Percentiles rank a stretch among this genome's conserved stretches.
Conservation (phyloP, 2,113 vertebrate genomes). For the Globicephala melas region DNA sequence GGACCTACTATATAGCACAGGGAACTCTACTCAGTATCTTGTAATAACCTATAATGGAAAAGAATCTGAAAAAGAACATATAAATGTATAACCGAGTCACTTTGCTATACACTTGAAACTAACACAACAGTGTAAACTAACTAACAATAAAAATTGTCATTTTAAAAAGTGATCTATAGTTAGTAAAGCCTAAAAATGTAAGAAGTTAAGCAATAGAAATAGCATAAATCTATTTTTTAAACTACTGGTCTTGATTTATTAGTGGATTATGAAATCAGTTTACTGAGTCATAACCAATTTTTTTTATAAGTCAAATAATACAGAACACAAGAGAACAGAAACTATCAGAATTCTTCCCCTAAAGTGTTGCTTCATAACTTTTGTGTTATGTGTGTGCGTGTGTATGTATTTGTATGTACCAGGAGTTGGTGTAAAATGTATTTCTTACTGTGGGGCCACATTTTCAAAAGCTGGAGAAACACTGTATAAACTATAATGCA, state of each 20-base stretch:
- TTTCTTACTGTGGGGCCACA: background rate
- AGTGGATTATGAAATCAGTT: conserved; percentile 37
- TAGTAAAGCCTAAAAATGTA: background rate
- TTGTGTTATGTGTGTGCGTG: background rate
- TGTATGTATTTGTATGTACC: background rate
- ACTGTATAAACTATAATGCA: background rate
- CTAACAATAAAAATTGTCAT: background rate
- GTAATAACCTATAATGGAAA: background rate
- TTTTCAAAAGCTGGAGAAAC: conserved; percentile 42
- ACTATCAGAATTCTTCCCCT: background rate
- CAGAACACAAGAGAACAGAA: conserved; percentile 1
- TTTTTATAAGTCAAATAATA: conserved; percentile 36
- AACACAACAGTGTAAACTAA: background rate
- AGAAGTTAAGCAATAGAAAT: background rate
- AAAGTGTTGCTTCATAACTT: background rate
- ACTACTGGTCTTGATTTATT: background rate
- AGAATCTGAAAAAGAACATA: background rate
- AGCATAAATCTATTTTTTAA: conserved; percentile 22
- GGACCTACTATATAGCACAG: background rate
- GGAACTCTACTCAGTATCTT: background rate
- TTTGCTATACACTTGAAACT: background rate
- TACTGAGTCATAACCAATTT: background rate
- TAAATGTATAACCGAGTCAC: background rate
- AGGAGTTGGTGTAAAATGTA: background rate
- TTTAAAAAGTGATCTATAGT: background rate